A percentile compares a stretch with the other conserved stretches of the same genome.
These are phyloP conservation scores for Macrostomum lignano DNA, from an alignment of 1,140 invertebrate species.

Conservation along the genomic window DNA sequence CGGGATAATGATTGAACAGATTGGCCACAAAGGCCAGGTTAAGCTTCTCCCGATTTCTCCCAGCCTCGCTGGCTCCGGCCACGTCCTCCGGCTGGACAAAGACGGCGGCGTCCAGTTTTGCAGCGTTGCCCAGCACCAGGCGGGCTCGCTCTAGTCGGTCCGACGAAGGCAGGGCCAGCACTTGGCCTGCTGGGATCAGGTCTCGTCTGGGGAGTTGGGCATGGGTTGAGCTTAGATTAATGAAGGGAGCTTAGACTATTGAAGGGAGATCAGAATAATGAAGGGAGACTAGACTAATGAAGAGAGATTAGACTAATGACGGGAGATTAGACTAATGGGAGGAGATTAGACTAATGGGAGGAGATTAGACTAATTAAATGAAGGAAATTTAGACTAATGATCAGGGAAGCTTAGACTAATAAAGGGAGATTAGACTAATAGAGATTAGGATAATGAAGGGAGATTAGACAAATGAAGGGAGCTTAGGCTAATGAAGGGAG, in stretches of 20 bases:
- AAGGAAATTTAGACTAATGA: too few species aligned
- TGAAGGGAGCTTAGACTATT: background rate
- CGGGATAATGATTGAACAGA: conserved; percentile 90
- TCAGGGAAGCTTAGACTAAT: too few species aligned
- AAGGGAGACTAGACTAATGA: too few species aligned
- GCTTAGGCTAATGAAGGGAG: too few species aligned
- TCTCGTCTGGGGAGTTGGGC: conserved; percentile 37
- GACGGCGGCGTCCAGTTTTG: conserved; percentile 66
- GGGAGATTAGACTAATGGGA: too few species aligned
- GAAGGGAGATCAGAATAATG: too few species aligned
- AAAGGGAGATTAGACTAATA: too few species aligned
- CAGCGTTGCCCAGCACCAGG: conserved; percentile 76
- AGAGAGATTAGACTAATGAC: too few species aligned
- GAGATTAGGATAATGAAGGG: too few species aligned
- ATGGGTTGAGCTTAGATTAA: background rate
- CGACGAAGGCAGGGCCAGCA: conserved; percentile 40
- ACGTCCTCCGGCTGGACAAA: conserved; percentile 82
- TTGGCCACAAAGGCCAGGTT: conserved; percentile 97
- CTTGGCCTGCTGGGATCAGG: conserved; percentile 40
- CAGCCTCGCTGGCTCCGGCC: conserved; percentile 44
- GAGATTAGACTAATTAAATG: too few species aligned
- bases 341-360: too few species aligned
- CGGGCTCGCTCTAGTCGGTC: conserved; percentile 57
- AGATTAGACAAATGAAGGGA: too few species aligned
- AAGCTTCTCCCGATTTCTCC: conserved; percentile 36